Evolutionary conservation across 1,140 invertebrate species (phyloP), one percentile per base, ranked within the genome.

Genomic region (Helicoverpa zea): DNA sequence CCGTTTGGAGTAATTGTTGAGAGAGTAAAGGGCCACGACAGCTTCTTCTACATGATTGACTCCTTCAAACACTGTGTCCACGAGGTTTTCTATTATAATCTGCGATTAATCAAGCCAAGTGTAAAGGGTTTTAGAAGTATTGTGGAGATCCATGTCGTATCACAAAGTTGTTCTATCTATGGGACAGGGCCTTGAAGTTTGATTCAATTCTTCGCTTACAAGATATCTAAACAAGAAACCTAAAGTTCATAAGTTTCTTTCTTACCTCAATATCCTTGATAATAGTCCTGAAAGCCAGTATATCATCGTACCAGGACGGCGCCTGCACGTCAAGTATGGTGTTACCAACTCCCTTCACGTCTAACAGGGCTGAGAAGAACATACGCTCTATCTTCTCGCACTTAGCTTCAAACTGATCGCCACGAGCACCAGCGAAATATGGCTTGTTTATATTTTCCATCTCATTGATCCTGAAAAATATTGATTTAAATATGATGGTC

Each of bases 1-100:
- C 59, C 97, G 95, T 81, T 96, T 96, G 0, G 97, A 96, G 86
- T 97, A 98, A 85, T 96, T 97, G 73, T 97, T 96, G 81, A 98
- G 94, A 0, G 96, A 96, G 81, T 96, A 97, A 1, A 98, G 87
- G 1, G 96, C 96, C 47, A 97, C 96, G 13, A 98, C 95, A 0
- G 96, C 96, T 88, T 98, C 97, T 83, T 97, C 97, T 0, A 98
- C 94, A 84, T 97, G 97, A 52, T 96, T 96, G 9, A 97, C 95
- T 10, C 96, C 95, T 82, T 96, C 95, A 86, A 98, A 98, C 0
- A 97, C 96, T 3, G 95, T 95, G 49, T 96, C 96, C 12, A 97
- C 96, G 7, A 98, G 90, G 85, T 97, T 97, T 91, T 98, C 97
- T 79, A 97, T 96, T 56, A 96, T 96, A 54, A 96, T 95, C 95